Evolutionary conservation across 2,113 vertebrate species (phyloP), one percentile per base, ranked within the genome.

Genomic region (Paraplagusia blochii): DNA sequence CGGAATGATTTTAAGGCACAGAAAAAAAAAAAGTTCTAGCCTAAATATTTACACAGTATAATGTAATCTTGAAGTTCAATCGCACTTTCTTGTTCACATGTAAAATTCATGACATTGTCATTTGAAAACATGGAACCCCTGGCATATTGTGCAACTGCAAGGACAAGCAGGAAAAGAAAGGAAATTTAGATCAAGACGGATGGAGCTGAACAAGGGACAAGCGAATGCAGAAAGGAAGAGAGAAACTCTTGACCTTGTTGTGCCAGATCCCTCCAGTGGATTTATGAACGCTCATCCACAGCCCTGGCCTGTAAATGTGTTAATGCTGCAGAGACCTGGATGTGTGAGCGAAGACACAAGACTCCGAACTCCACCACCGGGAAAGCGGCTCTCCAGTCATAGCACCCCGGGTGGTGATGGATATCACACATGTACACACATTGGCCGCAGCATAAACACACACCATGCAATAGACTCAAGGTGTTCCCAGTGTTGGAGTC

Each of bases 301-400:
- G 63, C 66, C 72, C 35, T 61, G 51, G 63, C 68, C 69, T 59
- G 74, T 71, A 81, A 84, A 85, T 66, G 69, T 79, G 76, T 82
- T 81, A 66, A 78, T 80, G 78, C 63, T 82, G 77, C 58, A 35
- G 69, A 56, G 58, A 48, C 45, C 72, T 42, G 49, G 71, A 61
- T 8, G 51, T 65, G 53, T 59, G 71, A 88, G 58, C 46, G 39
- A 36, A 80, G 77, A 64, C 67, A n/a, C 72, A 70, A 38, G 64
- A 52, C 55, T 7, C 57, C 61, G 52, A 43, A 45, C 60, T 55
- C 74, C 63, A 57, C 67, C 71, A 70, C 57, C 67, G 45, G 72
- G 55, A 17, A 65, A 50, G 74, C 70, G 68, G 71, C 70, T 78
- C 53, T 77, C 74, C 80, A 80, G 85, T 73, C 77, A 69, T 33